Percentiles rank a stretch among this genome's conserved stretches.
These are phyloP conservation scores for Linyphia triangularis DNA, from an alignment of 2,888 invertebrate genomes.

Conservation along the genomic window DNA sequence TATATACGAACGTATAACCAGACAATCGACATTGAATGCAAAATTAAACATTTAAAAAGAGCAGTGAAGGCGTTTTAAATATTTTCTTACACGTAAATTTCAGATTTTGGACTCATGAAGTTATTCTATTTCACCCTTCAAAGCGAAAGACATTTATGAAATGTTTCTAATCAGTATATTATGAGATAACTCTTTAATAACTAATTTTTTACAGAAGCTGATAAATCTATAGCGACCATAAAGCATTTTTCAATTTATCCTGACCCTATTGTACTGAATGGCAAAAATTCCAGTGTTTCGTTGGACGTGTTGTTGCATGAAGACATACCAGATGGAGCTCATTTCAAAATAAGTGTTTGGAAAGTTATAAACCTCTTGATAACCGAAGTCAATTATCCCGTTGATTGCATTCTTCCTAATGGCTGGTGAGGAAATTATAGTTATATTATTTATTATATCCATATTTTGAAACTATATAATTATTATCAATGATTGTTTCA, in stretches of 20 bases:
- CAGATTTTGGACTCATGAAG: too few relatives aligned
- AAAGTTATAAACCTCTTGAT: slow-evolving; percentile 20
- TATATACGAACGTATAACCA: too few relatives aligned
- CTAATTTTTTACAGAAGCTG: background rate
- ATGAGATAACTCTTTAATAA: background rate
- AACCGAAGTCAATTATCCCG: background rate
- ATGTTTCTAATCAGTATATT: too few relatives aligned
- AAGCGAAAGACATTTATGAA: too few relatives aligned
- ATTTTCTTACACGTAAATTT: too few relatives aligned
- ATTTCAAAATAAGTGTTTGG: background rate
- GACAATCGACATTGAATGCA: too few relatives aligned
- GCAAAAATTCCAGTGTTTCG: background rate
- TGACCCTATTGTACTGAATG: slow-evolving; percentile 17
- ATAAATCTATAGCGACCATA: background rate
- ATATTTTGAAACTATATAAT: background rate
- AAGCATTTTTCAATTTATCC: slow-evolving; percentile 6
- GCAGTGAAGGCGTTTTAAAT: too few relatives aligned
- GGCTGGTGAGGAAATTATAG: slow-evolving; percentile 5
- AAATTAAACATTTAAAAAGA: too few relatives aligned
- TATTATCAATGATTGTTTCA: too few relatives aligned
- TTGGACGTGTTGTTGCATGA: background rate
- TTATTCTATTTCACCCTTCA: too few relatives aligned
- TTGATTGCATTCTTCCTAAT: background rate
- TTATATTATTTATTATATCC: background rate
- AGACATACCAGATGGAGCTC: slow-evolving; percentile 1